A percentile compares a stretch with the other conserved stretches of the same genome.
These are phyloP conservation scores for Enteromius radiatus DNA, from an alignment of 2,797 vertebrate genomes.

Conservation along the genomic window DNA sequence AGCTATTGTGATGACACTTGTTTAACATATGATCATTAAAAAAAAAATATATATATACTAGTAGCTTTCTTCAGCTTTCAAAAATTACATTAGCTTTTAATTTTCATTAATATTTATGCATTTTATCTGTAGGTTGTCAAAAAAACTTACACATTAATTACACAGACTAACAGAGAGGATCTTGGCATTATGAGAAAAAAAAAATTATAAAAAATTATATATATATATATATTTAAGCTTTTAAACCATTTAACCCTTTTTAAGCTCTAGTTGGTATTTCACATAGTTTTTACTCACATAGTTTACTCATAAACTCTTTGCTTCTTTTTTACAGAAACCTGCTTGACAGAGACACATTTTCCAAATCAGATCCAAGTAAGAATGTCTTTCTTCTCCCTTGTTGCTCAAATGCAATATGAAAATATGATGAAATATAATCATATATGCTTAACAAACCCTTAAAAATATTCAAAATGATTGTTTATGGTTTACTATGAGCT, in stretches of 20 bases:
- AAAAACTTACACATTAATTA: background rate
- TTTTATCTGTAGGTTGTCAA: too few species aligned
- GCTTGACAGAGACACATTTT: conserved; percentile 97
- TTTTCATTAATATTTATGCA: background rate
- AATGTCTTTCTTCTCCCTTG: conserved; percentile 6
- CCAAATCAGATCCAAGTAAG: conserved; percentile 99
- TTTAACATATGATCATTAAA: background rate
- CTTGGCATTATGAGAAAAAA: background rate
- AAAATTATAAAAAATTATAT: too few species aligned
- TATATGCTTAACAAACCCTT: background rate
- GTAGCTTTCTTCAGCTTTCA: background rate
- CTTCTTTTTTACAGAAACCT: conserved; percentile 88
- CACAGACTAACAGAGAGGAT: background rate
- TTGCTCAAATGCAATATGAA: conserved; percentile 3
- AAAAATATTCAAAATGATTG: background rate
- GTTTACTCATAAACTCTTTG: conserved; percentile 12
- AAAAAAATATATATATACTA: background rate
- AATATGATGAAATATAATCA: too few species aligned
- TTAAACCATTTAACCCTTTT: background rate
- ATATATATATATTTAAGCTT: background rate
- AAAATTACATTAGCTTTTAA: background rate
- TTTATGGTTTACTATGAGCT: conserved; percentile 8
- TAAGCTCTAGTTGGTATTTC: background rate
- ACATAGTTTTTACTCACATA: background rate
- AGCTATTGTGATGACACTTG: background rate